Evolutionary conservation across 1,140 invertebrate genomes (phyloP), one percentile per base, ranked within the genome.

Genomic region (Pseudomyrmex gracilis): DNA sequence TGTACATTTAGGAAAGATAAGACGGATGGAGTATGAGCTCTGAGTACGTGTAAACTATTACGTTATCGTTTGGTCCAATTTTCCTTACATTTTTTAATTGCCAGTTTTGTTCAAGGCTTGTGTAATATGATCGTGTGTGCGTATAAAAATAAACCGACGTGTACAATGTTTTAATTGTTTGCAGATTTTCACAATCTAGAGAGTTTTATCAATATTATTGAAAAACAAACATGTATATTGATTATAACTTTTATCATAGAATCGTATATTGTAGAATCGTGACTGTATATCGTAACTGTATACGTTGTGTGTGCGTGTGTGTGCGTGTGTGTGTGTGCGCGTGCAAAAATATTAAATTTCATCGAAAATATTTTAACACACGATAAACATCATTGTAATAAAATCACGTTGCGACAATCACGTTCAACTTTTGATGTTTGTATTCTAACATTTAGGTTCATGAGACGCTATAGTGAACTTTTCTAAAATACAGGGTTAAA

Each of bases 111-210:
- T 49, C 22, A 20, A 1, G 7, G 45, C 4, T 58, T 57, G 43
- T 43, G 17, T 78, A 53, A 24, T 51, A 70, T 43, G 22, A 24
- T 61, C 22, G 24, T 49, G 45, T 68, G 10, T 15, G 53, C 43
- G 10, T 45, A 5, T 77, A 78, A 53, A 70, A 78, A 70, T 70
- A 68, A 78, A 78, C 51, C 22, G 20, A 53, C 7, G 49, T 49
- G 20, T 55, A 47, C 9, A 13, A 68, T 17, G 9, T 1, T 55
- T 51, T 13, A 58, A 57, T 47, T 24, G 34, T 20, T 8, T 17
- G 17, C 9, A 47, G 10, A 58, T 22, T 63, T 43, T 78, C 34
- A 64, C 34, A 55, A 17, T 67, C 68, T 47, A 0, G 2, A 45
- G 9, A 1, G 51, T 15, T 10, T 58, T 34, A 43, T 34, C 45